Percentiles rank a stretch among this genome's conserved stretches.
Evolutionary conservation across 2,888 invertebrate genomes (phyloP).

Genomic region (Drepana falcataria): DNA sequence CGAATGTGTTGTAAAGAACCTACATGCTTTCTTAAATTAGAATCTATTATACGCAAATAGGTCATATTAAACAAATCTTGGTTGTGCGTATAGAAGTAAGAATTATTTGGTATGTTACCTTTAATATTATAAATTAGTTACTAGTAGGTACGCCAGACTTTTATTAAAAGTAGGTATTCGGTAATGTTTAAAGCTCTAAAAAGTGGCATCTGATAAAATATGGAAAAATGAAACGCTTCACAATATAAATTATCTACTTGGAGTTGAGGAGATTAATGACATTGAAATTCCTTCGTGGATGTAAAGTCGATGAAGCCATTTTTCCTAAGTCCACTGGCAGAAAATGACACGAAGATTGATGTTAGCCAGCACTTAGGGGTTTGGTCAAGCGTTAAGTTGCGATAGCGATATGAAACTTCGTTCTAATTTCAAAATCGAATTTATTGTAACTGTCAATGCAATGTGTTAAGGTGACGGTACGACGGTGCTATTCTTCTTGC

Average conservation of each 20-base stretch:
- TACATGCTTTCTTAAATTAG: no score
- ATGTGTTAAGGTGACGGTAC: no score
- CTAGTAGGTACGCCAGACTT: not conserved
- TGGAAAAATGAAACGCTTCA: slow-evolving; percentile 41
- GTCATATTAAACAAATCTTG: no score
- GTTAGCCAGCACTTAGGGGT: slow-evolving; percentile 28
- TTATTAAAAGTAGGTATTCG: slow-evolving; percentile 3
- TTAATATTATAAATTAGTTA: not conserved
- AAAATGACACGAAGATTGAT: slow-evolving; percentile 70
- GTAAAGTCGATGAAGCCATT: slow-evolving; percentile 68
- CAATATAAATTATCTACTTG: slow-evolving; percentile 51
- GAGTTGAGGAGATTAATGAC: slow-evolving; percentile 58
- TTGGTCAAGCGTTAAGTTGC: slow-evolving; percentile 35
- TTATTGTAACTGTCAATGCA: no score
- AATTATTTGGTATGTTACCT: no score
- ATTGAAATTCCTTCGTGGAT: slow-evolving; percentile 55
- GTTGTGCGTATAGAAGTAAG: no score
- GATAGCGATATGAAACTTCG: slow-evolving; percentile 22
- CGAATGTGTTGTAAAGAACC: no score
- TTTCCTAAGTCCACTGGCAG: slow-evolving; percentile 62
- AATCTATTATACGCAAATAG: no score
- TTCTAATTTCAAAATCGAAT: not conserved
- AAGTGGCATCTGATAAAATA: slow-evolving; percentile 18
- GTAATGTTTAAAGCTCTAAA: slow-evolving; percentile 13
- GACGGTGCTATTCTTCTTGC: no score